Evolutionary conservation across 2,113 vertebrate species (phyloP), one percentile per base, ranked within the genome.

Genomic region (Tupaia tana): DNA sequence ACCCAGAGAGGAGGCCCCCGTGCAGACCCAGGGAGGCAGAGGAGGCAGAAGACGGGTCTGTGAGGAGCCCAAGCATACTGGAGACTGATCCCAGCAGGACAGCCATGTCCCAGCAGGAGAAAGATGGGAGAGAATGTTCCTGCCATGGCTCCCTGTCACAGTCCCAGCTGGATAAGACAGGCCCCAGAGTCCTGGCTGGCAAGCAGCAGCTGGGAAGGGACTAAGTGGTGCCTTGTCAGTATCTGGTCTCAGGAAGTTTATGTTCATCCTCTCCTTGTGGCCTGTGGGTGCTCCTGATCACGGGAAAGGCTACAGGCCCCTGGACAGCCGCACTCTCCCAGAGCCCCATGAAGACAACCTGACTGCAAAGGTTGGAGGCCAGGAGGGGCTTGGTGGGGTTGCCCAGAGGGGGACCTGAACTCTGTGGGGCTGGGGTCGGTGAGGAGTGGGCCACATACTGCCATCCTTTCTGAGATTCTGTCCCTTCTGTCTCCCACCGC

Each of bases 101-200:
- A 1, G 16, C 20, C 0, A 58, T 29, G 34, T 9, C 1, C 15
- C 16, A 1, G 31, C 43, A 0, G 2, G 66, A 43, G 67, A n/a
- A n/a, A 29, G 79, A 9, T 19, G 25, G 29, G 27, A 31, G 64
- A 34, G 13, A 34, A 78, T 27, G 10, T 4, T 25, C 27, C 20
- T 8, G 16, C 61, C 56, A 20, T 20, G 25, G 3, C 10, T 24
- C 19, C 52, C 52, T 1, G 22, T 15, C 8, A 7, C 24, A 20
- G 61, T 11, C 24, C n/a, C 6, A 1, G 19, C 6, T 6, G 61
- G 19, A 20, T 4, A 3, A 43, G 25, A 13, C 0, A 0, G 12
- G 22, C 67, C 10, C 29, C 16, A 6, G 22, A 12, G 20, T 19
- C 59, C 64, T 43, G 1, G 18, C 34, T 12, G 70, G 14, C 78